Conservation (phyloP, 2,888 invertebrate genomes). For the Oeneis ivallda region DNA sequence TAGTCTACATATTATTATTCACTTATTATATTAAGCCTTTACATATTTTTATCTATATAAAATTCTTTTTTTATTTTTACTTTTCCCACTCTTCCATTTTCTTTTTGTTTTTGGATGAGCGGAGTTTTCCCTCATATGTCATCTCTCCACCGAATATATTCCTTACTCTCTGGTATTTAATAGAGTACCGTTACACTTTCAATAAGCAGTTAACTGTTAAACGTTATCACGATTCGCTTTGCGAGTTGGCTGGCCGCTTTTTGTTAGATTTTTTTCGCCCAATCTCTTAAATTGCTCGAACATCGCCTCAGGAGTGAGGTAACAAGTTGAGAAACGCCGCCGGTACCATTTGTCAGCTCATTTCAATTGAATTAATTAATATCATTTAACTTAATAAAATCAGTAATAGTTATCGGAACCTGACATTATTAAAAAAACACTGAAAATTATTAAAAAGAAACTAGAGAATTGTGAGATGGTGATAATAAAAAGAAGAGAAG, state of each 20-base stretch:
- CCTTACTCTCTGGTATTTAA: slow-evolving; percentile 47
- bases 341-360: slow-evolving; percentile 3
- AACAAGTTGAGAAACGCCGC: slow-evolving; percentile 19
- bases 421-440: not conserved
- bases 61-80: too few species aligned
- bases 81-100: too few species aligned
- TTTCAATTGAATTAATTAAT: slow-evolving; percentile 11
- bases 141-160: too few species aligned
- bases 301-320: slow-evolving; percentile 26
- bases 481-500: too few species aligned
- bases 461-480: not conserved
- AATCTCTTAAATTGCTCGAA: slow-evolving; percentile 25
- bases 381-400: not conserved
- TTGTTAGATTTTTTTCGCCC: slow-evolving; percentile 28
- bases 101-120: too few species aligned
- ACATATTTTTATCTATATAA: too few species aligned
- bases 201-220: slow-evolving; percentile 60
- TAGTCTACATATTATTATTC: too few species aligned
- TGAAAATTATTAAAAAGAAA: not conserved
- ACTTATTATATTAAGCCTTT: too few species aligned
- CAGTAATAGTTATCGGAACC: not conserved
- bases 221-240: slow-evolving; percentile 55
- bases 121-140: too few species aligned
- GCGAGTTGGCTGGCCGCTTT: slow-evolving; percentile 31
- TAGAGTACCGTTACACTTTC: slow-evolving; percentile 55